phyloP scores from a whole-genome alignment of 2,113 vertebrate genomes.

The Gnathonemus echidnorhynchus region DNA sequence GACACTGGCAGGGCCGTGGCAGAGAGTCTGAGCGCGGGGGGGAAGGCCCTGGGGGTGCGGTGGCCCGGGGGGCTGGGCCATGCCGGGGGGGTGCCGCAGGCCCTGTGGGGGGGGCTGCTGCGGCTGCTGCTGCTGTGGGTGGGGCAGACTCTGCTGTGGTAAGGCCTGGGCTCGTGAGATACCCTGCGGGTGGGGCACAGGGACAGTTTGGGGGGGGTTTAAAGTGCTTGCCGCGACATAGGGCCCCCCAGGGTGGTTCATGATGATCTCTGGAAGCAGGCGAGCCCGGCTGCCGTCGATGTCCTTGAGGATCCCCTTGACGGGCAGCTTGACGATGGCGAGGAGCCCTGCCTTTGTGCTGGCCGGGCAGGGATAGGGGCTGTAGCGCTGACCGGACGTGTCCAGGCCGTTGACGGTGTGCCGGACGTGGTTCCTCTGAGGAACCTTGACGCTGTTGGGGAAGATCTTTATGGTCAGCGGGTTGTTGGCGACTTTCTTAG shows the following conservation, averaged over 20 bases:
- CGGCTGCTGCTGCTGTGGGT: constrained; percentile 53
- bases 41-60: constrained; percentile 53
- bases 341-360: constrained; percentile 87
- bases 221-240: constrained; percentile 97
- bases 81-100: constrained; percentile 55
- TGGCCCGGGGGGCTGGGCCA: constrained; percentile 38
- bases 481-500: constrained; percentile 99
- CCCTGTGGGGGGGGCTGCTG: constrained; percentile 48
- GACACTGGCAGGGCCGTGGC: constrained; percentile 52
- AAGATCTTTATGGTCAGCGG: constrained; percentile 99
- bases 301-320: constrained; percentile 90
- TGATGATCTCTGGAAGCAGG: constrained; percentile 82
- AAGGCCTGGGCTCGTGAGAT: constrained; percentile 71
- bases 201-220: constrained; percentile 69
- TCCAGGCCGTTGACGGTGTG: constrained; percentile 98
- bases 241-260: constrained; percentile 78
- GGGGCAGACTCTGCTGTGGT: constrained; percentile 57
- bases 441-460: constrained; percentile 98
- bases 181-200: constrained; percentile 56
- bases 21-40: constrained; percentile 52
- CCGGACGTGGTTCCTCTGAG: constrained; percentile 95
- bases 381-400: constrained; percentile 94
- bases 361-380: constrained; percentile 91
- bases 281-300: constrained; percentile 88
- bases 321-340: constrained; percentile 84